Evolutionary conservation across 2,888 invertebrate species (phyloP), one percentile per base, ranked within the genome.

Genomic region (Dicranocentrus wangi): DNA sequence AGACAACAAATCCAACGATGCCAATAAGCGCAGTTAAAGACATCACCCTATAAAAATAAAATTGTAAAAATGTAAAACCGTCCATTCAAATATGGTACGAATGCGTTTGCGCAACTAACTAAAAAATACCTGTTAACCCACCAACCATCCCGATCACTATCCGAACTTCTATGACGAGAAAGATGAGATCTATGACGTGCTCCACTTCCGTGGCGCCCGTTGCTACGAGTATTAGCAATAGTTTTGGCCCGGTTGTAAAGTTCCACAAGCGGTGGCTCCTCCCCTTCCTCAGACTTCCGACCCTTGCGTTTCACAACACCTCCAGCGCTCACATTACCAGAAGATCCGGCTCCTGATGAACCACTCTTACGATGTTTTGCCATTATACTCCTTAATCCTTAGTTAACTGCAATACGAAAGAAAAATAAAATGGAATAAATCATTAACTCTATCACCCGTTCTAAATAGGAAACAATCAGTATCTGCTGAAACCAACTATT

Each of bases 1-100:
- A 93, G 0, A 92, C 91, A 1, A 95, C 95, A 66, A 94, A 90
- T 0, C 90, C 88, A 76, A 95, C 90, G 3, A 87, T 81, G 58
- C 81, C 82, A 43, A 85, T 83, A 13, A 86, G 87, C 27, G 85
- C 42, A 15, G 78, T 73, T 17, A 84, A 51, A 19, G 82, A 85
- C 58, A 81, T 76, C 25, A 84, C 71, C 81, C 86, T 86, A 32
- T 21, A 19, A 32, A 32, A 32, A 10, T 7, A 32, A 32, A 32
- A 10, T 32, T n/a, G n/a, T n/a, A 5, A 61, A 61, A 70, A 8
- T 25, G 7, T 28, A 61, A 61, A 28, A 27, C 27, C 17, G 2
- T 25, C 7, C 32, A 61, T n/a, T n/a, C 61, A 5, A 28, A 19
- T 58, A 23, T 21, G 23, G 23, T 58, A 10, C 5, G 2, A 21